Conservation (phyloP, 2,888 invertebrate species). For the Lepidocyrtoides sp. region DNA sequence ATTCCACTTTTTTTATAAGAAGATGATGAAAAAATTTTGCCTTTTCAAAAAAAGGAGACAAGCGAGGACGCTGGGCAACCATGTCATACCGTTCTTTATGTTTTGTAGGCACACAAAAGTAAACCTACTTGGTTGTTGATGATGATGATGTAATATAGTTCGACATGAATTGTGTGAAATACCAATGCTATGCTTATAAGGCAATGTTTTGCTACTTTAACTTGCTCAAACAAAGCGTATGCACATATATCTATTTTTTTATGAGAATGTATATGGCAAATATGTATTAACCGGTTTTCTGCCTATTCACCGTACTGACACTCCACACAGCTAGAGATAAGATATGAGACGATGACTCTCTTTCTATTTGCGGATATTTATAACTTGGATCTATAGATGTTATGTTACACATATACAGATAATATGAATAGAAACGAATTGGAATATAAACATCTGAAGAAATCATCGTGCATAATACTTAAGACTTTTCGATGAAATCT, state of each 20-base stretch:
- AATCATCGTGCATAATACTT: conserved; percentile 60
- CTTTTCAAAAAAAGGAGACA: conserved; percentile 35
- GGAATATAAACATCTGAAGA: conserved; percentile 27
- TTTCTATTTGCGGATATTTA: conserved; percentile 1
- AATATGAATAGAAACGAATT: neutral
- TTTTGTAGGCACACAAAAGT: neutral
- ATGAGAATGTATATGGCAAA: too few species aligned
- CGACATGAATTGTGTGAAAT: too few species aligned
- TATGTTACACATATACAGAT: neutral
- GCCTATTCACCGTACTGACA: neutral
- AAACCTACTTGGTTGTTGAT: too few species aligned
- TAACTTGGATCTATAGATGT: neutral
- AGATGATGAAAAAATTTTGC: conserved; percentile 23
- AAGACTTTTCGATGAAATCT: conserved; percentile 67
- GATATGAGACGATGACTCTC: conserved; percentile 58
- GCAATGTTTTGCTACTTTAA: neutral
- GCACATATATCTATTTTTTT: too few species aligned
- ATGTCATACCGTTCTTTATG: neutral
- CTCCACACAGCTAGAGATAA: neutral
- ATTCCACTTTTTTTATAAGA: neutral
- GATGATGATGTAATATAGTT: too few species aligned
- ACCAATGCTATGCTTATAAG: neutral
- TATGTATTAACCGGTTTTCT: too few species aligned
- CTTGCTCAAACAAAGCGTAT: neutral
- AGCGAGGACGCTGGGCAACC: neutral